Percentiles rank a stretch among this genome's conserved stretches.
These are phyloP conservation scores for Falco columbarius DNA, from an alignment of 2,797 vertebrate genomes.

Conservation along the genomic window DNA sequence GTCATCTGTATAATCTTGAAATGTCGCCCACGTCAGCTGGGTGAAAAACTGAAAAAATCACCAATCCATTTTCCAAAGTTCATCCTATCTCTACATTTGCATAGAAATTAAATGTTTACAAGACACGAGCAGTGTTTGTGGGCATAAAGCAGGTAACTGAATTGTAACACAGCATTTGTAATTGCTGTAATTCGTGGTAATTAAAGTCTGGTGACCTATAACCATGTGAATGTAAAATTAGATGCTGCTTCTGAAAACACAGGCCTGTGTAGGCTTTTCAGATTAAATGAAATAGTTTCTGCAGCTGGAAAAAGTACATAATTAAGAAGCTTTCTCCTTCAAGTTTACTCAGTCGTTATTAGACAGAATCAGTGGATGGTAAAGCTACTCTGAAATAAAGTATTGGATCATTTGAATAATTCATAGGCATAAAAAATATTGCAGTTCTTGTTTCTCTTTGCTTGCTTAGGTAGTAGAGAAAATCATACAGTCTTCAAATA, in stretches of 20 bases:
- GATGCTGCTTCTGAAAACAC: not conserved
- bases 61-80: not conserved
- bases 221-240: not conserved
- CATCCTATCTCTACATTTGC: fast-evolving
- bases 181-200: not conserved
- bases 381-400: not conserved
- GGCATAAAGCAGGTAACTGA: not conserved
- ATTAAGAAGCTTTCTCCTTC: not conserved
- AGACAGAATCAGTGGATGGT: not conserved
- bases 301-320: not conserved
- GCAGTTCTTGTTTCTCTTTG: not conserved
- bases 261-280: not conserved
- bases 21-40: not conserved
- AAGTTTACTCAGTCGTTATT: not conserved
- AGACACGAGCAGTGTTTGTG: not conserved
- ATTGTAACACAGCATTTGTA: not conserved
- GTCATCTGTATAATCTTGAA: not conserved
- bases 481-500: not conserved
- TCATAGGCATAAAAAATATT: not conserved
- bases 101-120: not conserved
- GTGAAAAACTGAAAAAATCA: not conserved
- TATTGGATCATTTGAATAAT: not conserved
- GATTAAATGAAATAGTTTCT: not conserved
- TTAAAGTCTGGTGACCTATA: not conserved
- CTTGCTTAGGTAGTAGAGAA: not conserved